These are phyloP conservation scores for Nebria brevicollis DNA, from an alignment of 2,888 invertebrate species.

Conservation along the genomic window DNA sequence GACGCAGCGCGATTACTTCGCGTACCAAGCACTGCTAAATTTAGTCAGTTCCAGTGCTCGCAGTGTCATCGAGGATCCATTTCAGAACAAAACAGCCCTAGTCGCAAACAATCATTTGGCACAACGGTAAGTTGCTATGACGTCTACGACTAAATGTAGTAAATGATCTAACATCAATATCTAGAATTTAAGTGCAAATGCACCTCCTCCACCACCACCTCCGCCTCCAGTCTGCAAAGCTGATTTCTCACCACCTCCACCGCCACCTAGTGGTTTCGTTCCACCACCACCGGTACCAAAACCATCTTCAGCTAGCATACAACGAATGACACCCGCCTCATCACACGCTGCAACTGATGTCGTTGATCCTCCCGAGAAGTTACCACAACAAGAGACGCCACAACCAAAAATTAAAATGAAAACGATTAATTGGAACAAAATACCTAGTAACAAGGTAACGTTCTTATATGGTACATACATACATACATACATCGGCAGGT, in stretches of 20 bases:
- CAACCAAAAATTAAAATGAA: conserved; percentile 97
- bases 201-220: conserved; percentile 62
- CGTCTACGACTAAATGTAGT: conserved; percentile 14
- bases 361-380: conserved; percentile 63
- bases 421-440: conserved; percentile 97
- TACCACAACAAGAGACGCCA: conserved; percentile 92
- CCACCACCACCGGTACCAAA: conserved; percentile 61
- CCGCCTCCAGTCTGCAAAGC: conserved; percentile 57
- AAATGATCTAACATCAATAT: no score
- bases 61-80: conserved; percentile 69
- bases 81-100: conserved; percentile 63
- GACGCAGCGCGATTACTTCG: conserved; percentile 85
- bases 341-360: conserved; percentile 60
- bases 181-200: conserved; percentile 36
- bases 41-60: conserved; percentile 52
- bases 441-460: conserved; percentile 84
- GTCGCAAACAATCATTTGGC: conserved; percentile 70
- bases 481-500: conserved; percentile 7
- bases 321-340: conserved; percentile 61
- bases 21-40: conserved; percentile 75
- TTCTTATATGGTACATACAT: no score
- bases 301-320: conserved; percentile 34
- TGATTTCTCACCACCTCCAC: conserved; percentile 54
- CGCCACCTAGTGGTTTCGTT: conserved; percentile 57
- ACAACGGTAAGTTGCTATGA: conserved; percentile 48